A percentile compares a stretch with the other conserved stretches of the same genome.
These are phyloP conservation scores for Trissonchulus sp. DNA, from an alignment of 2,888 invertebrate genomes.

Conservation along the genomic window DNA sequence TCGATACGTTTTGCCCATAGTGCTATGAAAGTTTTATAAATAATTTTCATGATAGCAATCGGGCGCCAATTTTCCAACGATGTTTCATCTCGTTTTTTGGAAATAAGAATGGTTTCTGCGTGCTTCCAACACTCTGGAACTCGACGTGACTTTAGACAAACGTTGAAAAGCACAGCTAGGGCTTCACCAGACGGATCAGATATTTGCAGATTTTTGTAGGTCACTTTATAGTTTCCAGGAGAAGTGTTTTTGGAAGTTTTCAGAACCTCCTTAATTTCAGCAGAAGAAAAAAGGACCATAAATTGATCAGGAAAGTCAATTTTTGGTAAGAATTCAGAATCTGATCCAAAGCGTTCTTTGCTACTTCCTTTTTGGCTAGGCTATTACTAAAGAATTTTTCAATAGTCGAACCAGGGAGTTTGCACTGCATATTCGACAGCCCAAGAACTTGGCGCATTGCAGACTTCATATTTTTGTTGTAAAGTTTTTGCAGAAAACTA, in stretches of 20 bases:
- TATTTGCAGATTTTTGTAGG: constrained; percentile 9
- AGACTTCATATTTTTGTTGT: background rate
- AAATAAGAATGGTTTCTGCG: constrained; percentile 38
- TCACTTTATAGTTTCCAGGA: constrained; percentile 3
- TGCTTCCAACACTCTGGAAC: constrained; percentile 37
- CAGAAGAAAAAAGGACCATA: background rate
- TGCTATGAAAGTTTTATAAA: constrained; percentile 38
- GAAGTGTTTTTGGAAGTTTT: constrained; percentile 5
- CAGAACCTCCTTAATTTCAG: background rate
- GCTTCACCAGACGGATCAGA: constrained; percentile 11
- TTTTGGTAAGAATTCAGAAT: too few relatives aligned
- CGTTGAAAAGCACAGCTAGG: background rate
- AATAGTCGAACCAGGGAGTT: background rate
- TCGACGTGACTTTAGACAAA: constrained; percentile 27
- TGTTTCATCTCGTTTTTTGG: constrained; percentile 42
- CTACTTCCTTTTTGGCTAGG: too few relatives aligned
- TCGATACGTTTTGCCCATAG: constrained; percentile 4
- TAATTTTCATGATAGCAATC: constrained; percentile 36
- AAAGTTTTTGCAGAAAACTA: background rate
- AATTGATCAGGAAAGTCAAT: background rate
- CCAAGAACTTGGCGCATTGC: background rate
- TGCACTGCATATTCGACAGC: background rate
- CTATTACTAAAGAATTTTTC: background rate
- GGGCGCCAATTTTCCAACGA: constrained; percentile 45
- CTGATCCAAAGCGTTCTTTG: too few relatives aligned